A percentile compares a stretch with the other conserved stretches of the same genome.
These are phyloP conservation scores for Epizoanthus fatuus DNA, from an alignment of 92 coral and sea anemone genomes.

Conservation along the genomic window DNA sequence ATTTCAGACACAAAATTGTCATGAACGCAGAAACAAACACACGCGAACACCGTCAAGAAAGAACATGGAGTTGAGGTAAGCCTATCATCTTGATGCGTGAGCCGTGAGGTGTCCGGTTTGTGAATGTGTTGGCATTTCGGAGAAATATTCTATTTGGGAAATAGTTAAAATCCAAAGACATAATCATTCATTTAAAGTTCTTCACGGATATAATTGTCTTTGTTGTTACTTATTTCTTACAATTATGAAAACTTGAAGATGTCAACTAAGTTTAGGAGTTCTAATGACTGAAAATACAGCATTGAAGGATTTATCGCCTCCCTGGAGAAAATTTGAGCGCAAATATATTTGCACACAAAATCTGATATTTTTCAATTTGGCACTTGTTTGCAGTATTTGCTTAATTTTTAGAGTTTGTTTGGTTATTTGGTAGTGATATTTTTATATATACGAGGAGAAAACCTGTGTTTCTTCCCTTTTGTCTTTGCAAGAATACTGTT, in stretches of 20 bases:
- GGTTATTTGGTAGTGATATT: background rate
- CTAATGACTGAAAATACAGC: background rate
- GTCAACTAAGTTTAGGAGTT: background rate
- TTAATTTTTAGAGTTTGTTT: background rate
- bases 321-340: background rate
- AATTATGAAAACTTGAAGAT: background rate
- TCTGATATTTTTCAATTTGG: background rate
- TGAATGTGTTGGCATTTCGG: background rate
- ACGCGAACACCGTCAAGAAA: background rate
- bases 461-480: background rate
- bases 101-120: background rate
- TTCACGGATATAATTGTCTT: background rate
- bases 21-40: background rate
- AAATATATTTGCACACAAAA: background rate
- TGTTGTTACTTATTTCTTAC: background rate
- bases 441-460: background rate
- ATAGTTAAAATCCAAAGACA: background rate
- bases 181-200: background rate
- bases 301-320: background rate
- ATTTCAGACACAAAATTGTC: background rate
- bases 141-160: background rate
- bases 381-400: background rate
- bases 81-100: background rate
- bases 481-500: background rate
- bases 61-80: constrained; percentile 26